Evolutionary conservation across 2,113 vertebrate species (phyloP), one percentile per base, ranked within the genome.

Genomic region (Silurus glanis): DNA sequence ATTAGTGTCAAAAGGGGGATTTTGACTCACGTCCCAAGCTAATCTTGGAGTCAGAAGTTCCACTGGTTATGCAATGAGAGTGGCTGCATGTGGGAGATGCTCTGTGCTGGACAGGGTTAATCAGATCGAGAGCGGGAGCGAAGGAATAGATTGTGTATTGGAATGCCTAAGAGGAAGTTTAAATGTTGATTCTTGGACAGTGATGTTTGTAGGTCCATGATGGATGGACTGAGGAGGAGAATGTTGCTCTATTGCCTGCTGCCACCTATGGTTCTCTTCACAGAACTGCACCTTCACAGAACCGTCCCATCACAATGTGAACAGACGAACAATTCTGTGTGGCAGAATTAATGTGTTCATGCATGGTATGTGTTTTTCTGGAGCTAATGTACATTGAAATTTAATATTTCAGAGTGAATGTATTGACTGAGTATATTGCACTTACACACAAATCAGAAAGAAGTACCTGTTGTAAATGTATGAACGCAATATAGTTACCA

Each of bases 231-330:
- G 55, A 47, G 76, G 9, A 79, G 62, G 37, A 80, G 74, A 88
- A 14, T 75, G 89, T 92, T 91, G 80, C 85, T 90, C 85, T 92
- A 90, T 92, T 66, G 25, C 86, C 85, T 92, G 91, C 91, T 91
- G 94, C 94, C 93, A 79, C 92, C 94, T 90, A 71, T 90, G 91
- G 94, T 92, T 75, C 23, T 37, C 79, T 71, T 14, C 47, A 51
- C 79, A 56, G 81, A 88, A 92, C 84, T 91, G 86, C 91, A 88
- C 37, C 81, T 37, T 37, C 2, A 37, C 12, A 56, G 37, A 23
- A 45, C 74, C 66, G 59, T 81, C 83, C 74, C 28, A 45, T 49
- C 19, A 45, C 28, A 85, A 74, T 80, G 76, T 64, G 59, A n/a
- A n/a, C n/a, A n/a, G 28, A 23, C 17, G n/a, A 19, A 14, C 17